These are phyloP conservation scores for Flexamia atlantica DNA, from an alignment of 2,888 invertebrate species.

Conservation along the genomic window DNA sequence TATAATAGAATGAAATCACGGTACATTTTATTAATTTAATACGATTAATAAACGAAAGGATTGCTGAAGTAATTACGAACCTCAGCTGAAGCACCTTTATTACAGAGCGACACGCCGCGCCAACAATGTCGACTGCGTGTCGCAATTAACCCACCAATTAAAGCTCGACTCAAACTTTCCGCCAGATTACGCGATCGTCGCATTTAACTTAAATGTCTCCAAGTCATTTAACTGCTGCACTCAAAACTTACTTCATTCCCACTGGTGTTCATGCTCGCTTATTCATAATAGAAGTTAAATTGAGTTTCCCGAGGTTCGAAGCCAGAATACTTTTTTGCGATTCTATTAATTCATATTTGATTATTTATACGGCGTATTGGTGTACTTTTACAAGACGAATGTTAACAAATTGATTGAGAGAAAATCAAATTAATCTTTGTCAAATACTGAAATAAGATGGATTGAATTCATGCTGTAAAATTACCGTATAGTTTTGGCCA, in stretches of 20 bases:
- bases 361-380: no score
- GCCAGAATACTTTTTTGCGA: no score
- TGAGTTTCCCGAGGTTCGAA: conserved; percentile 19
- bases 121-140: background rate
- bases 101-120: background rate
- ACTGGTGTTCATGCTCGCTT: conserved; percentile 31
- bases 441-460: no score
- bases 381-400: no score
- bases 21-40: no score
- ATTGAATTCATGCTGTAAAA: no score
- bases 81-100: background rate
- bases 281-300: conserved; percentile 30
- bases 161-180: conserved; percentile 16
- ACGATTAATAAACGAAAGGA: no score
- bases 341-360: no score
- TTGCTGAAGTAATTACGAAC: background rate
- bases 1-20: no score
- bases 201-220: conserved; percentile 31
- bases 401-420: no score
- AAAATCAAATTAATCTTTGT: no score
- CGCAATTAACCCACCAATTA: conserved; percentile 28
- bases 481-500: no score
- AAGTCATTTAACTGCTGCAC: conserved; percentile 23
- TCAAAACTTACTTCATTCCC: conserved; percentile 5
- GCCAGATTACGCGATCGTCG: conserved; percentile 30